These are phyloP conservation scores for Geotrupes spiniger DNA, from an alignment of 2,888 invertebrate genomes.

Conservation along the genomic window DNA sequence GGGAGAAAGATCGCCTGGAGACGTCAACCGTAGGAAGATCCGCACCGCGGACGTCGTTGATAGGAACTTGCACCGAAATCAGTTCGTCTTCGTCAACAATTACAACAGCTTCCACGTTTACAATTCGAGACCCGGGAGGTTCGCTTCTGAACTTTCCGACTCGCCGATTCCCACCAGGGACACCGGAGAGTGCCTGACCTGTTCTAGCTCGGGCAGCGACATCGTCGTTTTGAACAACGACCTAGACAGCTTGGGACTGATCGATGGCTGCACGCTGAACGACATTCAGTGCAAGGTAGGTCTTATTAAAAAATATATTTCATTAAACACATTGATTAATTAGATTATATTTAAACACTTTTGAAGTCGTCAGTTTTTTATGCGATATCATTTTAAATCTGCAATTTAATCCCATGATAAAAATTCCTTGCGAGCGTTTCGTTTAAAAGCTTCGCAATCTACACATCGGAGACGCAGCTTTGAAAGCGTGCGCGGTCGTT, in stretches of 20 bases:
- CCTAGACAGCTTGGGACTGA: slow-evolving; percentile 53
- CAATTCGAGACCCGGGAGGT: slow-evolving; percentile 11
- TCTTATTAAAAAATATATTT: too few relatives aligned
- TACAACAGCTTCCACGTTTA: slow-evolving; percentile 32
- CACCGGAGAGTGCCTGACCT: slow-evolving; percentile 52
- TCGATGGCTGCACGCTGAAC: slow-evolving; percentile 60
- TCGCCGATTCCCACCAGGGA: slow-evolving; percentile 33
- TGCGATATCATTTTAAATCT: too few relatives aligned
- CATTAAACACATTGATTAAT: too few relatives aligned
- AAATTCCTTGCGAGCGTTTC: too few relatives aligned
- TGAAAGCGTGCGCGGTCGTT: too few relatives aligned
- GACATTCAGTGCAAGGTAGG: slow-evolving; percentile 70
- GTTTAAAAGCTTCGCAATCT: too few relatives aligned
- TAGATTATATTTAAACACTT: too few relatives aligned
- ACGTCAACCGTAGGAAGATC: slow-evolving; percentile 20
- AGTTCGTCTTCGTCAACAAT: slow-evolving; percentile 19
- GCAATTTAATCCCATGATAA: too few relatives aligned
- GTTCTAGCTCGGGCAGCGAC: slow-evolving; percentile 44
- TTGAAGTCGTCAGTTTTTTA: too few relatives aligned
- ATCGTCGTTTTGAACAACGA: slow-evolving; percentile 26
- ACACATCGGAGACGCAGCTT: too few relatives aligned
- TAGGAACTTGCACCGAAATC: slow-evolving; percentile 10
- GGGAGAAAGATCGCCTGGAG: slow-evolving; percentile 8
- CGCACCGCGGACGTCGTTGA: slow-evolving; percentile 25
- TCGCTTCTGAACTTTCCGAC: slow-evolving; percentile 21